Evolutionary conservation across 2,113 vertebrate genomes (phyloP).

Genomic region (Eolophus roseicapilla): DNA sequence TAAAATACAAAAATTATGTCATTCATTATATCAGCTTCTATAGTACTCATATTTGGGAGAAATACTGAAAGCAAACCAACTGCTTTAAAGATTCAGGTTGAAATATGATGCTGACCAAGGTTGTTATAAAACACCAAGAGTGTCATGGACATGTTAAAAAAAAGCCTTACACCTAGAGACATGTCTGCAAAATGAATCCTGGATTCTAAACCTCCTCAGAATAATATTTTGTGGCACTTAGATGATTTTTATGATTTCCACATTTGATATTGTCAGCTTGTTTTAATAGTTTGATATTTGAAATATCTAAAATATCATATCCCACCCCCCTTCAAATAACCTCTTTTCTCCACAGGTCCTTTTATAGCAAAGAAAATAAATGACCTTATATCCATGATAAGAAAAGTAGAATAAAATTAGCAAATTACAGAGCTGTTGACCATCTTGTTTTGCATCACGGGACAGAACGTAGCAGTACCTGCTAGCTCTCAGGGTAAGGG

Average conservation of each 20-base stretch:
- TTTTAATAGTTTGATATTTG: not conserved
- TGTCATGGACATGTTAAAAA: not conserved
- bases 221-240: not conserved
- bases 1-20: not conserved
- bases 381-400: fast-evolving
- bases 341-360: not conserved
- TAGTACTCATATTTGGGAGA: not conserved
- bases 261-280: not conserved
- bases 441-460: not conserved
- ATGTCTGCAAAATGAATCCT: not conserved
- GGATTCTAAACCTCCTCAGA: not conserved
- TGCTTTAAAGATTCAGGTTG: not conserved
- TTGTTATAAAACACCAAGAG: not conserved
- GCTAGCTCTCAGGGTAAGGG: not conserved
- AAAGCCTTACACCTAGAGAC: not conserved
- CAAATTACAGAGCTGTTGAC: not conserved
- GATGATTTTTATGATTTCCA: not conserved
- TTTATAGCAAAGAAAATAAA: not conserved
- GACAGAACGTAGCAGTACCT: fast-evolving
- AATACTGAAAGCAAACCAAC: not conserved
- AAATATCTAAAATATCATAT: not conserved
- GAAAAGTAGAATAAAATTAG: not conserved
- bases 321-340: not conserved
- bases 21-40: not conserved
- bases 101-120: not conserved